phyloP scores from a whole-genome alignment of 2,888 invertebrate genomes.

The Eupithecia tripunctaria region DNA sequence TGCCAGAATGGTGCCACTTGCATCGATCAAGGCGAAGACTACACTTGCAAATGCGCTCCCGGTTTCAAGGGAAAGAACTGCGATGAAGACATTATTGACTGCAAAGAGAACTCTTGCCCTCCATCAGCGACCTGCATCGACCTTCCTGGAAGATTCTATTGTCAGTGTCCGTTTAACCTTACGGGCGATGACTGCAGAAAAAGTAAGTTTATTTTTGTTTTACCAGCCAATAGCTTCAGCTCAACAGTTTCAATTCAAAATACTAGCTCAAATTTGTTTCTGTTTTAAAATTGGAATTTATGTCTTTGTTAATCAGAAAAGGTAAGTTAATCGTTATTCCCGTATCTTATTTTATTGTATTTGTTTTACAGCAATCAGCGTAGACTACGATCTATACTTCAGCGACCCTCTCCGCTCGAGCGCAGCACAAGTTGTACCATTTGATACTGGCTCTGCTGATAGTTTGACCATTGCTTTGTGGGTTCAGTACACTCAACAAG shows the following conservation, averaged over 20 bases:
- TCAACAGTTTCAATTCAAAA: not conserved
- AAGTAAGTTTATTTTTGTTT: slow-evolving; percentile 83
- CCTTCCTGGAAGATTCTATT: slow-evolving; percentile 95
- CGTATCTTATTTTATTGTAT: not conserved
- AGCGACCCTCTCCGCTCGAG: slow-evolving; percentile 95
- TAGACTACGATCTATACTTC: slow-evolving; percentile 98
- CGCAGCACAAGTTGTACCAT: slow-evolving; percentile 96
- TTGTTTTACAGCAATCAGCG: slow-evolving; percentile 91
- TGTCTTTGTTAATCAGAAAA: not conserved
- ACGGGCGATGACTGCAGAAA: slow-evolving; percentile 98
- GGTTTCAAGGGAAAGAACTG: slow-evolving; percentile 93
- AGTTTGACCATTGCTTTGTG: slow-evolving; percentile 96
- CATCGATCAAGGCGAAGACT: slow-evolving; percentile 92
- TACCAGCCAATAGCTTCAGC: not conserved
- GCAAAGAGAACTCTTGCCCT: slow-evolving; percentile 96
- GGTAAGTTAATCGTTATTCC: not conserved
- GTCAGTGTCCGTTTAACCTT: slow-evolving; percentile 98
- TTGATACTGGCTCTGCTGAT: slow-evolving; percentile 90
- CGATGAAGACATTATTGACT: slow-evolving; percentile 95
- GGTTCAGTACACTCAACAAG: slow-evolving; percentile 97
- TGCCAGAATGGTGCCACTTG: slow-evolving; percentile 97
- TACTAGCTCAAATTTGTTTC: not conserved
- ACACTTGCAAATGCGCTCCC: slow-evolving; percentile 93
- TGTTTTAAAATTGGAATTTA: no score
- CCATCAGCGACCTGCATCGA: slow-evolving; percentile 97